Percentiles rank a stretch among this genome's conserved stretches.
phyloP scores from a whole-genome alignment of 2,888 invertebrate species.

The Scaptomyza polygonia region DNA sequence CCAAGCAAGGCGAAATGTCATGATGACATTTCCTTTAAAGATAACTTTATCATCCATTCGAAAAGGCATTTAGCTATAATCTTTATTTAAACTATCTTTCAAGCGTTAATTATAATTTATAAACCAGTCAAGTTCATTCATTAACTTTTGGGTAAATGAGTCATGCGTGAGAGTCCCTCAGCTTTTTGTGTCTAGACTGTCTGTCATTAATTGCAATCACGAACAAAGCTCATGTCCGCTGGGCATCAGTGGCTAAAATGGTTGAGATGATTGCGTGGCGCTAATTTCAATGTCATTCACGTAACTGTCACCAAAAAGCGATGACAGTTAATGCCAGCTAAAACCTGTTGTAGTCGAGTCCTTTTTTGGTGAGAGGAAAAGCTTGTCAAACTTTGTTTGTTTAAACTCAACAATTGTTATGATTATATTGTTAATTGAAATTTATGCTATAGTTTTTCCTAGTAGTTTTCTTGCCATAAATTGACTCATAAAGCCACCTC shows the following conservation, averaged over 20 bases:
- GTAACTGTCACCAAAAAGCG: conserved; percentile 29
- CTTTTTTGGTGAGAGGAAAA: neutral
- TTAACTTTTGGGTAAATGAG: conserved; percentile 25
- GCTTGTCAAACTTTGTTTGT: too few relatives aligned
- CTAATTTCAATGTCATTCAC: conserved; percentile 37
- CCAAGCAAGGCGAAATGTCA: neutral
- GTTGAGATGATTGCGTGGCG: conserved; percentile 13
- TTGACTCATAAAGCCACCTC: conserved; percentile 5
- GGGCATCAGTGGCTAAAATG: conserved; percentile 39
- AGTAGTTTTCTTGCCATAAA: too few relatives aligned
- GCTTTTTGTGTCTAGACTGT: conserved; percentile 5
- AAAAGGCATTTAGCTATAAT: neutral
- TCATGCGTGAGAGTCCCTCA: conserved; percentile 29
- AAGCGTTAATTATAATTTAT: neutral
- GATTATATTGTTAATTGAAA: too few relatives aligned
- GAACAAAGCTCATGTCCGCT: conserved; percentile 34
- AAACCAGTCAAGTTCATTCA: conserved; percentile 3
- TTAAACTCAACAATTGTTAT: too few relatives aligned
- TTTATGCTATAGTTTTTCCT: too few relatives aligned
- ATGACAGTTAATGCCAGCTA: conserved; percentile 20
- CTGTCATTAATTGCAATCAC: conserved; percentile 58
- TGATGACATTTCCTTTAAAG: neutral
- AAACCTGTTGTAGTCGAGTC: neutral
- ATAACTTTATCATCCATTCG: neutral
- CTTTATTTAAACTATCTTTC: neutral